Evolutionary conservation across 1,140 invertebrate genomes (phyloP), one percentile per base, ranked within the genome.

Genomic region (Dinoponera quadriceps): DNA sequence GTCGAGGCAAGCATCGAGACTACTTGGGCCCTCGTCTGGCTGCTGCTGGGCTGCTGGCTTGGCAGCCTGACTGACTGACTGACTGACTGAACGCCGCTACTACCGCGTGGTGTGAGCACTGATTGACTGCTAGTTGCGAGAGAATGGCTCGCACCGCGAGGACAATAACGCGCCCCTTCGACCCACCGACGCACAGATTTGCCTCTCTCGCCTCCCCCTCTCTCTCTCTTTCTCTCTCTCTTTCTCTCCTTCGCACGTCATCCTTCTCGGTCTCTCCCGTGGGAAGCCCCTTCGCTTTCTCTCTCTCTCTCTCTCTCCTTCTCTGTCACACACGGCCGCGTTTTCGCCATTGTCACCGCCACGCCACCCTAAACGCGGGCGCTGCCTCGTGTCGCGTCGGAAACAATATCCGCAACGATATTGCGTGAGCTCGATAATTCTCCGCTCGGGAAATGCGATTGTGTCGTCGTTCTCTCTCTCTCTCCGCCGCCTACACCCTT

Each of bases 391-490:
- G 65, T 60, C 63, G 69, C 78, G 62, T 82, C 88, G 89, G 89
- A 80, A 92, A 93, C 92, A 93, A 93, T 93, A 93, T 93, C 92
- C 92, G 92, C 86, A 88, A 89, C 90, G 89, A 93, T 92, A 92
- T 93, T 93, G 88, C 90, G 87, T 87, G 82, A 80, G 85, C 66
- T 78, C 69, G 82, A 88, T 91, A 91, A 92, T 93, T 92, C 91
- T 89, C 38, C 90, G 66, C 60, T 88, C 85, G 86, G 89, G 91
- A 92, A 93, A 92, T 92, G 82, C 91, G 85, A 93, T 93, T 92
- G 91, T 92, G 91, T 90, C 89, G 74, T 65, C 60, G 75, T 62
- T 71, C 69, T 81, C 72, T 81, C 38, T 11, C n/a, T n/a, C n/a
- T n/a, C n/a, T n/a, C n/a, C n/a, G n/a, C n/a, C 73, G 60, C 66